A percentile compares a stretch with the other conserved stretches of the same genome.
These are phyloP conservation scores for Hypomecis atomaria DNA, from an alignment of 2,888 invertebrate genomes.

Conservation along the genomic window DNA sequence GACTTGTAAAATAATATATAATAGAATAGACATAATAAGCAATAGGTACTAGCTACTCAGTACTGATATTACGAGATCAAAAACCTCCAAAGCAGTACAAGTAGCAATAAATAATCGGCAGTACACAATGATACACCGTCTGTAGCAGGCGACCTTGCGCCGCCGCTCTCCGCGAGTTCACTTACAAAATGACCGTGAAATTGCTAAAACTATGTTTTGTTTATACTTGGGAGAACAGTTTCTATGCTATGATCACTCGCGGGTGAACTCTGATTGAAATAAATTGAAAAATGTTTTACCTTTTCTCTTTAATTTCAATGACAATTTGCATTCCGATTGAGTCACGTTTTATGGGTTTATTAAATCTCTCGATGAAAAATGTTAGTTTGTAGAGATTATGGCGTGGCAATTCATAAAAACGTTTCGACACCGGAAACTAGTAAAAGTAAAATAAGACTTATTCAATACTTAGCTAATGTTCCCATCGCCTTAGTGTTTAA, in stretches of 20 bases:
- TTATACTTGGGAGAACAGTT: slow-evolving; percentile 26
- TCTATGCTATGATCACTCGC: slow-evolving; percentile 17
- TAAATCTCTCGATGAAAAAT: too few species aligned
- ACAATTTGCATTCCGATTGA: background rate
- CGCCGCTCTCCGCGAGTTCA: slow-evolving; percentile 28
- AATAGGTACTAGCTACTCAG: background rate
- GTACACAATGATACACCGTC: slow-evolving; percentile 13
- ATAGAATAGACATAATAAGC: too few species aligned
- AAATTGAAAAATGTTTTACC: background rate
- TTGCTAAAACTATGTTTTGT: slow-evolving; percentile 43
- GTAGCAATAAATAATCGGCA: slow-evolving; percentile 17
- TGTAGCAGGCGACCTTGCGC: slow-evolving; percentile 26
- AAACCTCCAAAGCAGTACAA: slow-evolving; percentile 10
- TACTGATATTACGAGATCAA: slow-evolving; percentile 11
- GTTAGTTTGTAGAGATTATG: too few species aligned
- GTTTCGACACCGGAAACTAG: too few species aligned
- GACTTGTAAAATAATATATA: too few species aligned
- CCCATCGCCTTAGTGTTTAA: too few species aligned
- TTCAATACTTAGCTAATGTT: too few species aligned
- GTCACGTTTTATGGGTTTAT: background rate
- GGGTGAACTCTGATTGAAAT: slow-evolving; percentile 10
- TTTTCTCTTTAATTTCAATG: background rate
- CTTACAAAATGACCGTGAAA: slow-evolving; percentile 47
- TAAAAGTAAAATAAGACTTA: too few species aligned
- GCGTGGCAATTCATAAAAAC: too few species aligned